phyloP scores from a whole-genome alignment of 2,797 vertebrate genomes.

The Typhlichthys subterraneus region DNA sequence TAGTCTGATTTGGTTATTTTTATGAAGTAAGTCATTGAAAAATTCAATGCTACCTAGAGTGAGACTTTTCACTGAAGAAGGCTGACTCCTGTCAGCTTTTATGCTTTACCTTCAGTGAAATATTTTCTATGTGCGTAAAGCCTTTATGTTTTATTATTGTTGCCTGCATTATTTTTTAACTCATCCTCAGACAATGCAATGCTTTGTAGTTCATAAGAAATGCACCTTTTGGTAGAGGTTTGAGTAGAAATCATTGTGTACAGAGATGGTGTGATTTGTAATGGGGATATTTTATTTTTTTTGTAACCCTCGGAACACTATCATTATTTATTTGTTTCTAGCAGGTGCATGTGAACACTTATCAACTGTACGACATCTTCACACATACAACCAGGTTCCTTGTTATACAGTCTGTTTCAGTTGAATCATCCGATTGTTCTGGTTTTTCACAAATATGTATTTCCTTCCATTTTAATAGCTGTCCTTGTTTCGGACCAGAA shows the following conservation, averaged over 20 bases:
- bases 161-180: constrained; percentile 71
- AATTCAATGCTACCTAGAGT: constrained; percentile 12
- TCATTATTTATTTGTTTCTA: constrained; percentile 8
- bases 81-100: constrained; percentile 27
- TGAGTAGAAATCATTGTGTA: constrained; percentile 50
- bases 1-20: constrained; percentile 40
- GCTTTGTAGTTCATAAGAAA: constrained; percentile 71
- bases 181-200: constrained; percentile 72
- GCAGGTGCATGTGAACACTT: background rate
- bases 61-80: constrained; percentile 38
- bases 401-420: constrained; percentile 14
- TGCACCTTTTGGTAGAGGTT: constrained; percentile 65
- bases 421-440: constrained; percentile 1
- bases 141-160: constrained; percentile 66
- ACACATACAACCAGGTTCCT: background rate
- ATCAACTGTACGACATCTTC: constrained; percentile 9
- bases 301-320: constrained; percentile 55
- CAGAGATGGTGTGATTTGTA: constrained; percentile 35
- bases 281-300: constrained; percentile 32
- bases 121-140: constrained; percentile 48
- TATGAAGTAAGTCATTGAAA: constrained; percentile 33
- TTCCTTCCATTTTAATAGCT: constrained; percentile 38
- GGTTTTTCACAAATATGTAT: constrained; percentile 2
- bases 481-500: constrained; percentile 57
- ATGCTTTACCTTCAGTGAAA: constrained; percentile 39